These are phyloP conservation scores for Hirtodrosophila histrioides DNA, from an alignment of 2,888 invertebrate genomes.

Conservation along the genomic window DNA sequence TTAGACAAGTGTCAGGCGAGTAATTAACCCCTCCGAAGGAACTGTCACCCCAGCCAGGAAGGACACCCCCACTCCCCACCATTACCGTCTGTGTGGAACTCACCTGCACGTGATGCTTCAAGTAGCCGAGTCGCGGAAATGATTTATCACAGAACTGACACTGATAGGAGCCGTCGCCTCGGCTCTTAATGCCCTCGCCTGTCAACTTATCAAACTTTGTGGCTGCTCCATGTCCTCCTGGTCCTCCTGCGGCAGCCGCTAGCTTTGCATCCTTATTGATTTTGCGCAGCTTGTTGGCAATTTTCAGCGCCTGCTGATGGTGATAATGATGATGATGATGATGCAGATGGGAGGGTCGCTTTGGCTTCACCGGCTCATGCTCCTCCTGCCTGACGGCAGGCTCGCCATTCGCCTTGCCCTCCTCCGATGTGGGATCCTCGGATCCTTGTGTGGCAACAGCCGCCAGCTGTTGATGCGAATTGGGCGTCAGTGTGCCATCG, in stretches of 20 bases:
- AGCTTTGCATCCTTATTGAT: slow-evolving; percentile 82
- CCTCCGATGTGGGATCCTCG: slow-evolving; percentile 44
- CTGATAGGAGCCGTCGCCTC: slow-evolving; percentile 90
- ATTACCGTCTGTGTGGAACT: slow-evolving; percentile 55
- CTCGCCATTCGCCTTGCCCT: slow-evolving; percentile 57
- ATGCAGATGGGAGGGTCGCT: slow-evolving; percentile 71
- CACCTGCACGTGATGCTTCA: slow-evolving; percentile 97
- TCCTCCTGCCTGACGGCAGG: slow-evolving; percentile 12
- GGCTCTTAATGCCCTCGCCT: slow-evolving; percentile 83
- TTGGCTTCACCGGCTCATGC: slow-evolving; percentile 40
- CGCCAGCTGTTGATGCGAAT: slow-evolving; percentile 72
- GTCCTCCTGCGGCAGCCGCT: slow-evolving; percentile 27
- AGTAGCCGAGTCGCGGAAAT: slow-evolving; percentile 93
- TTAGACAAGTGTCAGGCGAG: slow-evolving; percentile 39
- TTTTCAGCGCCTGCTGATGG: slow-evolving; percentile 79
- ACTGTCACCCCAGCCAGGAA: slow-evolving; percentile 26
- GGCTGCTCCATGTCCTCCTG: slow-evolving; percentile 41
- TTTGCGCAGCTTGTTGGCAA: slow-evolving; percentile 84
- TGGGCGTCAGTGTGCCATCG: slow-evolving; percentile 84
- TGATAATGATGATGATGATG: slow-evolving; percentile 79
- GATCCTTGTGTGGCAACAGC: slow-evolving; percentile 18
- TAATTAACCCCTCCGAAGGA: slow-evolving; percentile 42
- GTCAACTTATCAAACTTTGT: slow-evolving; percentile 84
- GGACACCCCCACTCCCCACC: background rate
- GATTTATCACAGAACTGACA: slow-evolving; percentile 97